phyloP scores from a whole-genome alignment of 2,888 invertebrate genomes.

The Folsomia manolachei region DNA sequence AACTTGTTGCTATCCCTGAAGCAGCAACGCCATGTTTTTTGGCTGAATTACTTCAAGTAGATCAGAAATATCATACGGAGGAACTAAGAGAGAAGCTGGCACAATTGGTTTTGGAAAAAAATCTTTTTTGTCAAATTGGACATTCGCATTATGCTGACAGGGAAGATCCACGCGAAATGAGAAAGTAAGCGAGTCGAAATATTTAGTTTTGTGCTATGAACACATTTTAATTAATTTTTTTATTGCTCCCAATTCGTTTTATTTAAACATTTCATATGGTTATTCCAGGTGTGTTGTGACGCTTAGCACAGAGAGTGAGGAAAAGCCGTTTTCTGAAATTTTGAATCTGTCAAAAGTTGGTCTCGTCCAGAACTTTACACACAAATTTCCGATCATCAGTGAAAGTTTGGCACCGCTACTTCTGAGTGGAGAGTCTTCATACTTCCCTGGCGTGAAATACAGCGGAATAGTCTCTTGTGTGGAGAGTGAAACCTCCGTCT shows the following conservation, averaged over 20 bases:
- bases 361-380: not conserved
- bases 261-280: not conserved
- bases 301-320: not conserved
- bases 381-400: not conserved
- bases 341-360: not conserved
- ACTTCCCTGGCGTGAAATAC: not conserved
- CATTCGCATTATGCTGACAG: not conserved
- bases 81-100: not conserved
- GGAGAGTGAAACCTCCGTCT: not conserved
- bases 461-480: slow-evolving; percentile 3
- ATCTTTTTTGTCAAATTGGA: not conserved
- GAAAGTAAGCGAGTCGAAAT: not conserved
- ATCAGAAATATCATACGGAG: not conserved
- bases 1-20: not conserved
- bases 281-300: not conserved
- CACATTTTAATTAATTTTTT: not conserved
- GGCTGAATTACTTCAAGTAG: not conserved
- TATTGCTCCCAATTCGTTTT: not conserved
- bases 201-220: no score
- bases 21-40: not conserved
- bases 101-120: not conserved
- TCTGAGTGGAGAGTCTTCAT: not conserved
- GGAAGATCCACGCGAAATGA: not conserved
- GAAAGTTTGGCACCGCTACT: not conserved
- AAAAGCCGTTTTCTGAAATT: not conserved